Evolutionary conservation across 2,797 vertebrate genomes (phyloP).

Genomic region (Chrysocyon brachyurus): DNA sequence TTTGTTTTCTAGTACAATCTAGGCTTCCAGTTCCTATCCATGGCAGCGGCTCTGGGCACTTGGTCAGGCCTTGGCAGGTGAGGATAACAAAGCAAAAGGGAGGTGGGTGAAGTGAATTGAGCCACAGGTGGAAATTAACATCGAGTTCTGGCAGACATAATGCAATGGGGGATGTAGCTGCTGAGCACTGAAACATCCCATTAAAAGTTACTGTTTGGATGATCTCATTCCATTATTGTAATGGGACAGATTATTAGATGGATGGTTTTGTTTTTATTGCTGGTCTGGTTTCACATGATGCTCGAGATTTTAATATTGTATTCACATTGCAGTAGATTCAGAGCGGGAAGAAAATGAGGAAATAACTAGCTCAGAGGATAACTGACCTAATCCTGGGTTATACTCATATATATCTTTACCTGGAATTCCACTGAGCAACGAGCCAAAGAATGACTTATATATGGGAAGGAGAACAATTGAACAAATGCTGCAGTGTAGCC

Average conservation of each 20-base stretch:
- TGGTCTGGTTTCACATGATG: not conserved
- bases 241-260: slow-evolving; percentile 46
- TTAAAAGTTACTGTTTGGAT: slow-evolving; percentile 63
- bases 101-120: not conserved
- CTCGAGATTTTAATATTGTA: slow-evolving; percentile 49
- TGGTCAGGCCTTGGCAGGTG: not conserved
- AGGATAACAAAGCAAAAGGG: not conserved
- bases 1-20: not conserved
- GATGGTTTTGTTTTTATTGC: slow-evolving; percentile 65
- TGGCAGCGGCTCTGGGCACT: rapidly evolving
- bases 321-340: slow-evolving; percentile 40
- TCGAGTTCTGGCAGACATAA: not conserved
- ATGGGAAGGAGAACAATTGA: not conserved
- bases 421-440: slow-evolving; percentile 52
- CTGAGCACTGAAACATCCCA: slow-evolving; percentile 19
- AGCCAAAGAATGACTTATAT: slow-evolving; percentile 57
- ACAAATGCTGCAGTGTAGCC: not conserved
- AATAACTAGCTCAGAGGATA: slow-evolving; percentile 57
- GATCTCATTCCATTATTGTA: slow-evolving; percentile 67
- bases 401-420: slow-evolving; percentile 56
- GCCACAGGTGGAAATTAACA: slow-evolving; percentile 1
- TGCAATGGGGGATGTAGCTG: not conserved
- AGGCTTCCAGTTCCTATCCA: not conserved
- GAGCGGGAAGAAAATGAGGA: slow-evolving; percentile 29
- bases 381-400: slow-evolving; percentile 25